Base-by-base conservation (phyloP, 1,140 invertebrate genomes). In the Dendroctonus ponderosae region DNA sequence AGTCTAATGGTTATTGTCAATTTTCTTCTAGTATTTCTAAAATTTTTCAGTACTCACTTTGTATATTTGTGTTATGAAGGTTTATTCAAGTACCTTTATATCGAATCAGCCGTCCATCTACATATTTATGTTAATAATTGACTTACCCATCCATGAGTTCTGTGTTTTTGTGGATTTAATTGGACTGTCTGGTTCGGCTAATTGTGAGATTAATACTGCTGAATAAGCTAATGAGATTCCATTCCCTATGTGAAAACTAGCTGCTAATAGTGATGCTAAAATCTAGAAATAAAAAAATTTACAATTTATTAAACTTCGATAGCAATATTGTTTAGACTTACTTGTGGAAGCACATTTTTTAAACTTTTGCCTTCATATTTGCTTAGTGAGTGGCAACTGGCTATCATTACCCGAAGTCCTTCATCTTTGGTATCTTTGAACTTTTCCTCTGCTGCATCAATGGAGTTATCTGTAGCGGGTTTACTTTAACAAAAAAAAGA, bases 221-320 rank as follows among this genome's bases (percentile, higher is more conserved):
- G 84, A 85, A 70, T 82, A 86, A 3, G 82, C 83, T 71, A 86
- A 80, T 7, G 80, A 78, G 6, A 85, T 76, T 11, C 84, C 84
- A 7, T 85, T 81, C 11, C 80, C 81, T 62, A 86, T 80, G 65
- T 86, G 83, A 71, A 84, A 85, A 42, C 81, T 80, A 5, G 82
- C 80, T 5, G 82, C 79, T 26, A 83, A 75, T 12, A 83, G 72
- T 62, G 83, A 81, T 3, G 83, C 81, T 15, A 79, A 70, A 46
- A 85, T 81, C 83, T 84, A 61, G 15, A 71, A 67, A 40, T 11
- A 14, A 60, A 7, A 53, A 6, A 60, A n/a, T 57, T 46, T 44
- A 9, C 3, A 2, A 60, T 14, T 7, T n/a, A 57, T 9, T 7
- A 14, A 9, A 26, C 11, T 46, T 8, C 38, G 46, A 46, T 26